Conservation (phyloP, 2,113 vertebrate species). For the Hiodon alosoides region DNA sequence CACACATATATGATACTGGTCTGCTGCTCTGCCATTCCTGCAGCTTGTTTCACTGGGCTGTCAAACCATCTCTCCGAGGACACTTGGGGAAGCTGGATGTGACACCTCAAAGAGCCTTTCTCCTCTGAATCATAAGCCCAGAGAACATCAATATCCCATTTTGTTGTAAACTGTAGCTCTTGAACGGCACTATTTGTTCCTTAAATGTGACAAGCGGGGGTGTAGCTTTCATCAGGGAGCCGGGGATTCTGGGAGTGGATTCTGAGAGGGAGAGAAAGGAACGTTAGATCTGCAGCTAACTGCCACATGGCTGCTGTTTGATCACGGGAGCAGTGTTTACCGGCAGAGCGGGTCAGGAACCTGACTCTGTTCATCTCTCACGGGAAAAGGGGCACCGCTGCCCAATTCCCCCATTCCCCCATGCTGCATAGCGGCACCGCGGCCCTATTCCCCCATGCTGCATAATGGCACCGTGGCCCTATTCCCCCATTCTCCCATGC, state of each 20-base stretch:
- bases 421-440: too few species aligned
- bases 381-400: neutral
- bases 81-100: slow-evolving; percentile 21
- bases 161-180: slow-evolving; percentile 26
- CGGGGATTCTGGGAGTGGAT: slow-evolving; percentile 17
- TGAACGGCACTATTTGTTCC: slow-evolving; percentile 27
- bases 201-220: slow-evolving; percentile 29
- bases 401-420: too few species aligned
- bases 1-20: neutral
- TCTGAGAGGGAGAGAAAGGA: slow-evolving; percentile 12
- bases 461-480: too few species aligned
- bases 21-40: neutral
- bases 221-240: slow-evolving; percentile 25
- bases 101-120: slow-evolving; percentile 22
- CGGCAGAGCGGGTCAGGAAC: slow-evolving; percentile 4
- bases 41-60: slow-evolving; percentile 16
- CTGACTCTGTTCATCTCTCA: neutral
- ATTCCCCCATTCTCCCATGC: too few species aligned
- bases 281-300: slow-evolving; percentile 26
- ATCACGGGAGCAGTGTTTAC: slow-evolving; percentile 29
- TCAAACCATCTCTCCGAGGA: slow-evolving; percentile 23
- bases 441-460: too few species aligned
- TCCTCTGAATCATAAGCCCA: slow-evolving; percentile 29
- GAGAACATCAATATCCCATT: slow-evolving; percentile 28
- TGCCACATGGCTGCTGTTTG: slow-evolving; percentile 28